Conservation (phyloP, 2,113 vertebrate genomes). For the Pelecanus crispus region DNA sequence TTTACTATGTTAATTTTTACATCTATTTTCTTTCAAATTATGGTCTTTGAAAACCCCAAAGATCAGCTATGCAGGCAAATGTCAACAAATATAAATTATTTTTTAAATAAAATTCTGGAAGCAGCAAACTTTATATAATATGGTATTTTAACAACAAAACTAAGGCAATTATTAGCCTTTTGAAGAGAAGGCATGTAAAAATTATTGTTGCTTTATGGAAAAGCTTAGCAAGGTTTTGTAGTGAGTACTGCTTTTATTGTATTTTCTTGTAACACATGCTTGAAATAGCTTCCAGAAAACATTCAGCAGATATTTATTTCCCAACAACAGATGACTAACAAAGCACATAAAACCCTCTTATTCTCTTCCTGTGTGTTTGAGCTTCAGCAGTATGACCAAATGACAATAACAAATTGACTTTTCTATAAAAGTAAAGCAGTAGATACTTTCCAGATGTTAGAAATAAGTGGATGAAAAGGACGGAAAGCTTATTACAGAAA, state of each 20-base stretch:
- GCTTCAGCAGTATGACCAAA: slow-evolving; percentile 4
- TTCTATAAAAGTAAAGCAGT: background rate
- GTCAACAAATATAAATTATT: background rate
- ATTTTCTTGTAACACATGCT: background rate
- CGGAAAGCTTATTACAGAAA: background rate
- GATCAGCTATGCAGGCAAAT: background rate
- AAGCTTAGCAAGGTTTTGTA: background rate
- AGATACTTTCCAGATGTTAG: background rate
- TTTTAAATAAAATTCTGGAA: background rate
- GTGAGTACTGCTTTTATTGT: background rate
- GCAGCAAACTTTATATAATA: background rate
- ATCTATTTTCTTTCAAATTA: background rate
- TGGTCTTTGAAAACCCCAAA: background rate
- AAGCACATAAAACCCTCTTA: background rate
- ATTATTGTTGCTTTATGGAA: background rate
- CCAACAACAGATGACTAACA: slow-evolving; percentile 11
- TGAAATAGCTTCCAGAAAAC: slow-evolving; percentile 26
- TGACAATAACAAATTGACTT: background rate
- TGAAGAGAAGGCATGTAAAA: background rate
- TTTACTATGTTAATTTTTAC: background rate
- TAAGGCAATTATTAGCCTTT: background rate
- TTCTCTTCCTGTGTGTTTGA: background rate
- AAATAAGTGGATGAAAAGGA: background rate
- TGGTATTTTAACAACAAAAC: background rate
- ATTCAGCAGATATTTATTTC: slow-evolving; percentile 18